phyloP scores from a whole-genome alignment of 1,140 invertebrate species.

The Drosophila kepulauana region DNA sequence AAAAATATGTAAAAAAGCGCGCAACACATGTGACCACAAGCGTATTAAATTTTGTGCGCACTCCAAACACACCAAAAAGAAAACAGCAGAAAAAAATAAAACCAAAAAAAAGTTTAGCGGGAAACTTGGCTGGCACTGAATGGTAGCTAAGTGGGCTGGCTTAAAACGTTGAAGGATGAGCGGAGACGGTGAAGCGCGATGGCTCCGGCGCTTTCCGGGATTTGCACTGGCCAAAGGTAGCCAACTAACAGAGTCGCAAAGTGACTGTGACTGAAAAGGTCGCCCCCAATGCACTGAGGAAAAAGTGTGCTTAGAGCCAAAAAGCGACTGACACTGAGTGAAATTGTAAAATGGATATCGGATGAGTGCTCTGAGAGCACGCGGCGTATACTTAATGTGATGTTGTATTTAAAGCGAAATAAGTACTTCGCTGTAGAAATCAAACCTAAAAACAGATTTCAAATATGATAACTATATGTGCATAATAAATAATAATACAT shows the following conservation, averaged over 20 bases:
- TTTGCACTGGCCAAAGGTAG: conserved; percentile 66
- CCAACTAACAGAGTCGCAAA: conserved; percentile 73
- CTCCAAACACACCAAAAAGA: conserved; percentile 50
- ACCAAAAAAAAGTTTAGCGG: conserved; percentile 35
- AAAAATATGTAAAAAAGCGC: conserved; percentile 72
- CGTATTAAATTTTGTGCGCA: conserved; percentile 77
- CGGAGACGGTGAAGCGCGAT: background rate
- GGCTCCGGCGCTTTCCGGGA: conserved; percentile 21
- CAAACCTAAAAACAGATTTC: background rate
- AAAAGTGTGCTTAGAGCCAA: conserved; percentile 34
- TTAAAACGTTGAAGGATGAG: conserved; percentile 12
- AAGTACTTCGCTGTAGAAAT: background rate
- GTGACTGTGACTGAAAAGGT: conserved; percentile 57
- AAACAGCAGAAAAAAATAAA: conserved; percentile 33
- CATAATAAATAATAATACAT: too few relatives aligned
- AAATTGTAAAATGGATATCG: conserved; percentile 34
- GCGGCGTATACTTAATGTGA: conserved; percentile 32
- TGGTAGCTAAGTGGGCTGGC: conserved; percentile 37
- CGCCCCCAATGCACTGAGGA: conserved; percentile 52
- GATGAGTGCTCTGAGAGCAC: conserved; percentile 36
- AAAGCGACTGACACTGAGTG: conserved; percentile 5
- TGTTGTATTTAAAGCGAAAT: conserved; percentile 2
- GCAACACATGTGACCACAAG: conserved; percentile 82
- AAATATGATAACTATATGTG: too few relatives aligned
- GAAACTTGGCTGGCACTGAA: conserved; percentile 16